Evolutionary conservation across 2,888 invertebrate genomes (phyloP).

Genomic region (Chloroclystis v-ata): DNA sequence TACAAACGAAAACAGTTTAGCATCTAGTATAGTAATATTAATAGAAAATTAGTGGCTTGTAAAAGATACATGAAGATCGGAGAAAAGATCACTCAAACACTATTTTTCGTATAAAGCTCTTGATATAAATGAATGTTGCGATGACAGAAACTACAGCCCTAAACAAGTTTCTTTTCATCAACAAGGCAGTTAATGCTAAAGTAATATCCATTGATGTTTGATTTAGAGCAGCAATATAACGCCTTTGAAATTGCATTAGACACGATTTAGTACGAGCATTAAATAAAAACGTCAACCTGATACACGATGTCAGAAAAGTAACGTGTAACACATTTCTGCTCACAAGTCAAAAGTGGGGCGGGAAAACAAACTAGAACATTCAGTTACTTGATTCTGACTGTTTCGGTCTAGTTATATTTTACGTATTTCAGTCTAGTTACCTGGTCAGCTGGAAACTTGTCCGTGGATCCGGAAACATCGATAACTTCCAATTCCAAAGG

Average conservation of each 20-base stretch:
- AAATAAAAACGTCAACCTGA: constrained; percentile 12
- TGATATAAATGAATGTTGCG: not conserved
- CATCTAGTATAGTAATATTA: constrained; percentile 12
- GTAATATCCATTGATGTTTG: not conserved
- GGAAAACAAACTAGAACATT: constrained; percentile 6
- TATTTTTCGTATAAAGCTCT: no score
- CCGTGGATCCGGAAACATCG: constrained; percentile 85
- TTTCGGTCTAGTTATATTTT: constrained; percentile 5
- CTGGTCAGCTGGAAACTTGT: constrained; percentile 80
- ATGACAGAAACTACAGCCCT: not conserved
- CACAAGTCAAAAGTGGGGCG: constrained; percentile 12
- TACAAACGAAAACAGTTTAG: constrained; percentile 21
- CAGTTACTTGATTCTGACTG: constrained; percentile 1
- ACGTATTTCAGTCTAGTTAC: constrained; percentile 42
- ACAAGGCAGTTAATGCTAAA: not conserved
- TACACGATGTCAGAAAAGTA: constrained; percentile 13
- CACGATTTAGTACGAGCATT: not conserved
- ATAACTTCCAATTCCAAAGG: constrained; percentile 87
- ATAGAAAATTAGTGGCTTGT: not conserved
- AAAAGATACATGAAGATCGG: no score
- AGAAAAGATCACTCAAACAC: no score
- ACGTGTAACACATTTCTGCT: constrained; percentile 14
- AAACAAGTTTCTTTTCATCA: not conserved
- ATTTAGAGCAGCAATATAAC: constrained; percentile 5
- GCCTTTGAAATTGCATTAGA: not conserved